Base-by-base conservation (phyloP, 2,113 vertebrate genomes). In the Thalassarche chlororhynchos region DNA sequence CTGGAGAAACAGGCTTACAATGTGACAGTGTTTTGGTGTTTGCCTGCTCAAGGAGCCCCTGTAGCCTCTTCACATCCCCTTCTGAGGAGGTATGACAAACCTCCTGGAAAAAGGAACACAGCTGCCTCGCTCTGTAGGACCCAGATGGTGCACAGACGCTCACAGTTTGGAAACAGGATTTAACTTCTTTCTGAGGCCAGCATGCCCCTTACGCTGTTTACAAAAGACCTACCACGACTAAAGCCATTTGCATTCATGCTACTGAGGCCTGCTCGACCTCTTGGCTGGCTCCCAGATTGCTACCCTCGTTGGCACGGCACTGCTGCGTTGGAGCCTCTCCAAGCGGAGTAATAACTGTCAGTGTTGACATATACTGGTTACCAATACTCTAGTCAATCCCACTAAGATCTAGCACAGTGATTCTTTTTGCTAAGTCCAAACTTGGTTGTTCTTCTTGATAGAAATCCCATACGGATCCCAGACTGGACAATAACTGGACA, bases 71-170 rank as follows among this genome's bases (percentile, higher is more conserved):
- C 4, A 0, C 19, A 12, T 75, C 34, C 61, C 28, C 28, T 74
- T 55, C n/a, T 5, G 60, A 60, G 90, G 84, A 71, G 87, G 62
- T 66, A 14, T 70, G 81, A 86, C 68, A 32, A 69, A 58, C 58
- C 77, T 89, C 64, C 57, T 55, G 88, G 44, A 51, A 38, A 52
- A 75, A 26, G 88, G 69, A 87, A 11, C 44, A 2, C 83, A 93
- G 78, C 96, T 88, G 84, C 88, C 61, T 26, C 6, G 8, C 91
- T 81, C 71, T 9, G 34, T 28, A 17, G 93, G 94, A 58, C 87
- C 58, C 96, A 97, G 87, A 92, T 96, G 96, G 96, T 28, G 92
- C 90, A 80, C 93, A 95, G 87, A 84, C 84, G 34, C 75, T 93
- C 96, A 8, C 66, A 71, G 75, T 92, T 94, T 88, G 89, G 80